A percentile compares a stretch with the other conserved stretches of the same genome.
phyloP scores from a whole-genome alignment of 53 echinoderm and acorn worm genomes.

The Astropecten irregularis region DNA sequence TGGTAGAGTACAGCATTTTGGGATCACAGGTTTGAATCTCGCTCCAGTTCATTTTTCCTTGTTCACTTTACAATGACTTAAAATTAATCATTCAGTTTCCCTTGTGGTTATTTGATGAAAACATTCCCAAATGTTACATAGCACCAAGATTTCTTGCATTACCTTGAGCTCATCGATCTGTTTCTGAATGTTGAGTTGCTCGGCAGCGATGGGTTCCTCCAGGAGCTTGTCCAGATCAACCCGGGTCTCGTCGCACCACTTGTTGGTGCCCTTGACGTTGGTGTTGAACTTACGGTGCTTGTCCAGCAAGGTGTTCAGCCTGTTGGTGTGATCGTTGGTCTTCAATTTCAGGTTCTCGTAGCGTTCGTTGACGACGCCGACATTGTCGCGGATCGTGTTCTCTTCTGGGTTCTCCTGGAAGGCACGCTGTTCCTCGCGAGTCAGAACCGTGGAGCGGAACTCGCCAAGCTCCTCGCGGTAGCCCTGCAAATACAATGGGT shows the following conservation, averaged over 20 bases:
- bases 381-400: conserved; percentile 66
- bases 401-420: conserved; percentile 90
- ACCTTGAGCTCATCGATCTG: conserved; percentile 81
- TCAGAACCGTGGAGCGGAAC: conserved; percentile 81
- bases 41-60: no score
- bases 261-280: conserved; percentile 72
- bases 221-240: conserved; percentile 72
- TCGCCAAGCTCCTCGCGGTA: conserved; percentile 91
- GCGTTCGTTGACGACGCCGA: conserved; percentile 75
- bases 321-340: conserved; percentile 74
- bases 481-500: conserved; percentile 52
- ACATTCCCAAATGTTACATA: no score
- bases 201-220: conserved; percentile 88
- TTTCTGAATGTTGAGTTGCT: conserved; percentile 88
- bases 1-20: no score
- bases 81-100: no score
- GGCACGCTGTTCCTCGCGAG: conserved; percentile 83
- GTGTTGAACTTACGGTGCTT: conserved; percentile 78
- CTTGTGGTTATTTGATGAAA: no score
- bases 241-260: conserved; percentile 81
- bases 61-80: no score
- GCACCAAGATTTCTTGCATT: no score
- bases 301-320: conserved; percentile 75
- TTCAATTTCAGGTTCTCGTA: conserved; percentile 77
- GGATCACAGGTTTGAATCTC: no score